phyloP scores from a whole-genome alignment of 2,888 invertebrate species.

The Tenthredo mesomela region DNA sequence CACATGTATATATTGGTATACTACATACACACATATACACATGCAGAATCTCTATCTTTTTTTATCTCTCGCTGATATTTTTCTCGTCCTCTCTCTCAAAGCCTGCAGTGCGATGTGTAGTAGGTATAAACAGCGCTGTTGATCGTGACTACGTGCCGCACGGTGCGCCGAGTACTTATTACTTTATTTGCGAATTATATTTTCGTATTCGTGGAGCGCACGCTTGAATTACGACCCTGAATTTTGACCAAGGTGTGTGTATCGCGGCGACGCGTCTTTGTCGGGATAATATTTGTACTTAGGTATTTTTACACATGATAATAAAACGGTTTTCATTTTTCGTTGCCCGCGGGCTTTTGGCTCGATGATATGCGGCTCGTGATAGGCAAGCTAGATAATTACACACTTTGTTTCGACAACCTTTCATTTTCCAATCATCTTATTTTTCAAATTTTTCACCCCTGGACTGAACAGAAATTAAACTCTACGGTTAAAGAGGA shows the following conservation, averaged over 20 bases:
- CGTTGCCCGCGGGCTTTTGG: neutral
- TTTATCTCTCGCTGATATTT: neutral
- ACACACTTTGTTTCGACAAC: neutral
- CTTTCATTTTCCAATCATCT: constrained; percentile 2
- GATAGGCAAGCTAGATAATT: neutral
- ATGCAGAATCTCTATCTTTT: neutral
- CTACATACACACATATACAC: neutral
- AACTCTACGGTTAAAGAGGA: neutral
- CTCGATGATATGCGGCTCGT: neutral
- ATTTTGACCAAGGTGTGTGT: neutral
- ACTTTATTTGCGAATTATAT: constrained; percentile 48
- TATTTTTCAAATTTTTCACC: neutral
- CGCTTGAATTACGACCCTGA: neutral
- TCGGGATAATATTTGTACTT: neutral
- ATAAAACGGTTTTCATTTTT: neutral
- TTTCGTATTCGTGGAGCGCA: constrained; percentile 1
- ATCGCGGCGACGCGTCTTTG: neutral
- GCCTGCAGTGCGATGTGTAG: neutral
- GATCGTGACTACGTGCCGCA: constrained; percentile 36
- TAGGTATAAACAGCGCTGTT: constrained; percentile 28
- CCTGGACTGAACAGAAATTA: neutral
- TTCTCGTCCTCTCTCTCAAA: neutral
- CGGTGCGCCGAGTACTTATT: neutral
- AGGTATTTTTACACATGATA: neutral
- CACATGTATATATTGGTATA: neutral